Base-by-base conservation (phyloP, 1,140 invertebrate genomes). In the Catajapyx aquilonaris region DNA sequence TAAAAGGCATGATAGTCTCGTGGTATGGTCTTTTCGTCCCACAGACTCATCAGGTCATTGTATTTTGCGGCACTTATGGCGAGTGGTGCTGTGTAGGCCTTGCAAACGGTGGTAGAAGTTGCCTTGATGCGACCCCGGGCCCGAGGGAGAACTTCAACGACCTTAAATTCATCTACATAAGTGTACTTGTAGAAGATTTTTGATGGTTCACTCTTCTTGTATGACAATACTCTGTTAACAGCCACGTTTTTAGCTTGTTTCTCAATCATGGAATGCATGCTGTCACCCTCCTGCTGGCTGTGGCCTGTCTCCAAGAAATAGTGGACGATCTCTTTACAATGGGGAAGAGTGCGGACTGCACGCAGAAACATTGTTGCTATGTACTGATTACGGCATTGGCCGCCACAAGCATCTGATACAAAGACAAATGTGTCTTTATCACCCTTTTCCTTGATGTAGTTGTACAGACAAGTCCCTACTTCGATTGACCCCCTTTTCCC, bases 401-500 rank as follows among this genome's bases (percentile, higher is more conserved):
- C 34, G 11, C 11, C n/a, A 20, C n/a, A 21, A 35, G 10, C 19
- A 10, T 10, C 34, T 35, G n/a, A 16, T 20, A 19, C 19, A 16
- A 35, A 20, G 22, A 10, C 7, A 35, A 10, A 11, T 18, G 20
- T n/a, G 5, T 10, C 18, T 11, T 18, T 35, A 7, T n/a, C 19
- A 10, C 19, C 10, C 10, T 16, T 11, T n/a, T 16, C 18, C n/a
- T 20, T 16, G 9, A 52, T 48, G 47, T 44, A 52, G 42, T 50
- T 31, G 9, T 41, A 46, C 36, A 62, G 20, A 37, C 53, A 57
- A 3, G 49, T 45, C n/a, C 51, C 52, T 41, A 62, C 62, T 48
- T 59, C 54, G 34, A 52, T 56, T n/a, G 55, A 49, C 4, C 52
- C 56, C 34, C 56, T 47, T 22, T 53, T 51, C 15, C 44, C 60